These are phyloP conservation scores for Mayetiola destructor DNA, from an alignment of 2,888 invertebrate genomes.

Conservation along the genomic window DNA sequence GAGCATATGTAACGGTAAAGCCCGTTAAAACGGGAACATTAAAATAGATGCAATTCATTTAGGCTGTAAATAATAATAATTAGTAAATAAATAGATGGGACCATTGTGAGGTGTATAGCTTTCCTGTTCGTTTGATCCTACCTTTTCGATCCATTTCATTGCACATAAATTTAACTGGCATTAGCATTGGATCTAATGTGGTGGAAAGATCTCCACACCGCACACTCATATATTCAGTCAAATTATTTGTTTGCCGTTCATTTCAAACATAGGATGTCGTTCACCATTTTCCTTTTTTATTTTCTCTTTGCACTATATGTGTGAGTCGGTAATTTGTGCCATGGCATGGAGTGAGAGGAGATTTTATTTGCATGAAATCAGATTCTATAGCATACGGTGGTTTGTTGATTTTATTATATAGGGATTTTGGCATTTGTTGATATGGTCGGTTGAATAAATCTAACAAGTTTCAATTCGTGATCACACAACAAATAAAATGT, in stretches of 20 bases:
- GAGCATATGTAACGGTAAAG: no score
- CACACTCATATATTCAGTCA: no score
- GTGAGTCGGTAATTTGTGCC: no score
- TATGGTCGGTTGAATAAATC: background rate
- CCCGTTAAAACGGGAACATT: no score
- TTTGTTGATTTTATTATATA: background rate
- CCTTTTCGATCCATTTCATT: no score
- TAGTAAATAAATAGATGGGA: no score
- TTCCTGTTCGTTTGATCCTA: no score
- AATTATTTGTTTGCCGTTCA: constrained; percentile 9
- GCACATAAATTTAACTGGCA: constrained; percentile 1
- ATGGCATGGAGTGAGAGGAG: no score
- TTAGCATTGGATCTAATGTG: background rate
- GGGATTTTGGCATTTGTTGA: background rate
- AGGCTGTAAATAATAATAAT: no score
- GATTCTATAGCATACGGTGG: background rate
- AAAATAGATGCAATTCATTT: no score
- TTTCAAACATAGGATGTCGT: background rate
- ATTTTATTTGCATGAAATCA: background rate
- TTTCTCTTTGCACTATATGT: background rate
- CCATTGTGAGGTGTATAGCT: no score
- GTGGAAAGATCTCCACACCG: constrained; percentile 9
- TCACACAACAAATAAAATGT: no score
- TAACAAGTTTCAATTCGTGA: constrained; percentile 9
- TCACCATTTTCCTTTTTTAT: background rate